Evolutionary conservation across 2,888 invertebrate genomes (phyloP).

Genomic region (Pyrrhia umbra): DNA sequence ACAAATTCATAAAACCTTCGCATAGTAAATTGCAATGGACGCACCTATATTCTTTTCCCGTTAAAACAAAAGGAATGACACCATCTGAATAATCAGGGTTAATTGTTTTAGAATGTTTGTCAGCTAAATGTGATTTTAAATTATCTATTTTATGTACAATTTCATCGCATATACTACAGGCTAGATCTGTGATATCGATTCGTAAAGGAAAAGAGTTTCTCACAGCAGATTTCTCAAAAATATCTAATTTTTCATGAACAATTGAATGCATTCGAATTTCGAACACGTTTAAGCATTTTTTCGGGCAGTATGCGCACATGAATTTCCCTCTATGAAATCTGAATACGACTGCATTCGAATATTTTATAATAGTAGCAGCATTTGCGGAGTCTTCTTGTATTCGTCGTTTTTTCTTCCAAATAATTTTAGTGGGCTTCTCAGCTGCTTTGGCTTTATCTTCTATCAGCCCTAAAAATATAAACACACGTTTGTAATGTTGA

Average conservation of each 20-base stretch:
- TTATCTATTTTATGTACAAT: constrained; percentile 59
- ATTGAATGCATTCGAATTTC: constrained; percentile 73
- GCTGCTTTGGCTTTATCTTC: constrained; percentile 50
- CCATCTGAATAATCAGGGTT: constrained; percentile 72
- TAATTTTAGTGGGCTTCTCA: constrained; percentile 41
- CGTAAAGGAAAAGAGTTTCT: constrained; percentile 76
- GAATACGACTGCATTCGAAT: constrained; percentile 80
- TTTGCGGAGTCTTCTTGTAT: constrained; percentile 73
- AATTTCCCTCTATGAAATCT: constrained; percentile 78
- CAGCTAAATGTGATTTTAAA: constrained; percentile 73
- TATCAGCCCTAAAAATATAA: constrained; percentile 76
- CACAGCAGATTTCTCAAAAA: constrained; percentile 69
- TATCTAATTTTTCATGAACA: constrained; percentile 70
- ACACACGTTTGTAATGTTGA: constrained; percentile 43
- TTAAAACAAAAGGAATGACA: constrained; percentile 76
- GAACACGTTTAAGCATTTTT: constrained; percentile 63
- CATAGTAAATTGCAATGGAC: constrained; percentile 70
- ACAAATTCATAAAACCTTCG: constrained; percentile 73
- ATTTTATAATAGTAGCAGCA: constrained; percentile 75
- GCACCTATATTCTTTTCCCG: constrained; percentile 73
- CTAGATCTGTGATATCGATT: constrained; percentile 76
- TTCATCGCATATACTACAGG: constrained; percentile 71
- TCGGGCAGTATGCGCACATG: constrained; percentile 79
- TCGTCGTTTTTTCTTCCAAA: constrained; percentile 75
- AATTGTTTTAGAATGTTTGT: constrained; percentile 65